Evolutionary conservation across 2,888 invertebrate species (phyloP).

Genomic region (Hypercompe scribonia): DNA sequence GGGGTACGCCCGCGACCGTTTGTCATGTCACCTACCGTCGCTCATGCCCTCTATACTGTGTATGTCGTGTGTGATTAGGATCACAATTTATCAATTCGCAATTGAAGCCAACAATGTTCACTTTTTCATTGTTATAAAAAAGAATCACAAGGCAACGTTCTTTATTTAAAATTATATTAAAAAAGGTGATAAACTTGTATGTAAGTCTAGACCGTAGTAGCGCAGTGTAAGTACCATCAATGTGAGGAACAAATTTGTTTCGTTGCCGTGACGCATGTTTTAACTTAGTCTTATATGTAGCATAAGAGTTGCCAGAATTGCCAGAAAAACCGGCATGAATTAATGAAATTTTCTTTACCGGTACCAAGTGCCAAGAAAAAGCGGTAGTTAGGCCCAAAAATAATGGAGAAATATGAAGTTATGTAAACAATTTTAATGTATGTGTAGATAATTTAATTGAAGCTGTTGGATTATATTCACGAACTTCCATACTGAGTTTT

Average conservation of each 20-base stretch:
- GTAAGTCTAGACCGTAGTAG: no score
- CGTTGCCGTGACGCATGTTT: no score
- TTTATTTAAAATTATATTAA: background rate
- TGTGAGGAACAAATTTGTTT: no score
- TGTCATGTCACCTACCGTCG: slow-evolving; percentile 73
- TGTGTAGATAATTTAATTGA: no score
- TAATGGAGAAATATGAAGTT: background rate
- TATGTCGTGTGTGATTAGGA: slow-evolving; percentile 60
- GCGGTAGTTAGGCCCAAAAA: background rate
- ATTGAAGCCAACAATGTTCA: slow-evolving; percentile 24
- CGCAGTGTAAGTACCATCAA: no score
- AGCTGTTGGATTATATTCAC: no score
- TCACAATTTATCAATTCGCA: slow-evolving; percentile 57
- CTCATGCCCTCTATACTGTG: slow-evolving; percentile 59
- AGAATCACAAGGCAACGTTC: background rate
- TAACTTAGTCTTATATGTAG: no score
- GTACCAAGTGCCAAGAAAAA: no score
- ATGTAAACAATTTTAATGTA: background rate
- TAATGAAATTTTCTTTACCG: no score
- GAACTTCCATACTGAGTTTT: no score
- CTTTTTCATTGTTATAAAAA: slow-evolving; percentile 1
- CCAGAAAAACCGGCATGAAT: no score
- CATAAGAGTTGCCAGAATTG: no score
- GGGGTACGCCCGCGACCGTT: slow-evolving; percentile 63
- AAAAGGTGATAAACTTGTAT: background rate